Percentiles rank a stretch among this genome's conserved stretches.
Evolutionary conservation across 1,140 invertebrate genomes (phyloP).

Genomic region (Drosophila jambulina): DNA sequence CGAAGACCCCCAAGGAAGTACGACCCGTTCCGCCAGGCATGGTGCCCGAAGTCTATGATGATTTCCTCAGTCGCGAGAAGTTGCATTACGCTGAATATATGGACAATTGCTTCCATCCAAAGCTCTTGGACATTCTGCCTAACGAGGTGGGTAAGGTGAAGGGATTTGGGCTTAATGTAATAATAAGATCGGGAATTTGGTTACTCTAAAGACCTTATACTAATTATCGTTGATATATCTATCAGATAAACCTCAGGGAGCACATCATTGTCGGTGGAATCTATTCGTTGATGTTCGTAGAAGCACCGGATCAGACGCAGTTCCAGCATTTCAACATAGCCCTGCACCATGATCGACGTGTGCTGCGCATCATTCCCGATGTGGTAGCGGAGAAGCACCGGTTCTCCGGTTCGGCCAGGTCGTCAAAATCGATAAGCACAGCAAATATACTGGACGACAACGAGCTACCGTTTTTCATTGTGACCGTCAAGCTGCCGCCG

Average conservation of each 20-base stretch:
- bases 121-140: slow-evolving; percentile 11
- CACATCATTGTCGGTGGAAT: slow-evolving; percentile 63
- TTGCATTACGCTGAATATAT: slow-evolving; percentile 50
- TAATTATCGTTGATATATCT: background rate
- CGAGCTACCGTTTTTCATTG: slow-evolving; percentile 56
- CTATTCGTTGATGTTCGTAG: slow-evolving; percentile 60
- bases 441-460: slow-evolving; percentile 8
- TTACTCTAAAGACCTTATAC: background rate
- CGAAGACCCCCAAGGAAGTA: slow-evolving; percentile 55
- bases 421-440: background rate
- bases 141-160: slow-evolving; percentile 50
- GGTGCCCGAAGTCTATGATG: slow-evolving; percentile 44
- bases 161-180: too few relatives aligned
- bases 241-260: slow-evolving; percentile 67
- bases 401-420: background rate
- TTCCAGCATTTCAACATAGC: slow-evolving; percentile 64
- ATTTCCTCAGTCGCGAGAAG: slow-evolving; percentile 59
- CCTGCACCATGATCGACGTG: slow-evolving; percentile 54
- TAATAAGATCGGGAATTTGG: too few relatives aligned
- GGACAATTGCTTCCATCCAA: slow-evolving; percentile 52
- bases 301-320: slow-evolving; percentile 39
- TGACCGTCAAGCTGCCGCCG: slow-evolving; percentile 52
- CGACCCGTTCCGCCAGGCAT: slow-evolving; percentile 32
- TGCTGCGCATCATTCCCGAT: slow-evolving; percentile 36
- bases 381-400: slow-evolving; percentile 16